phyloP scores from a whole-genome alignment of 1,140 invertebrate species.

The Drosophila lini region DNA sequence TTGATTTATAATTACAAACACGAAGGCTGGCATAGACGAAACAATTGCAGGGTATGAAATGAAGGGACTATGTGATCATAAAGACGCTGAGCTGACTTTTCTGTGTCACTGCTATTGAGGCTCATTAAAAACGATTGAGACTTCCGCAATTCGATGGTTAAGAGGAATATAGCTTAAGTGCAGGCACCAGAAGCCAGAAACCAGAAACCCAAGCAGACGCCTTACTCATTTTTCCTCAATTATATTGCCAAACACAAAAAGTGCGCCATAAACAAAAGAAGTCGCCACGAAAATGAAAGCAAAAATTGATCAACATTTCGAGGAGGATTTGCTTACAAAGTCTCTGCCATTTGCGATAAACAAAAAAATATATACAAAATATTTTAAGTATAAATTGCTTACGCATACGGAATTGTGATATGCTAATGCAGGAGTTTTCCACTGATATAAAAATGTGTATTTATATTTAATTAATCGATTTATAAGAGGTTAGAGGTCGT shows the following conservation, averaged over 20 bases:
- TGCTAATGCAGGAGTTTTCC: slow-evolving; percentile 65
- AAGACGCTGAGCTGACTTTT: slow-evolving; percentile 15
- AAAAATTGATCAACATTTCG: slow-evolving; percentile 23
- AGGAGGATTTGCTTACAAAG: slow-evolving; percentile 70
- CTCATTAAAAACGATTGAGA: slow-evolving; percentile 77
- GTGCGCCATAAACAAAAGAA: slow-evolving; percentile 22
- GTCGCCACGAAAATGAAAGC: background rate
- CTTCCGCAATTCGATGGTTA: slow-evolving; percentile 53
- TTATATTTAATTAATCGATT: slow-evolving; percentile 47
- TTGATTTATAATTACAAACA: background rate
- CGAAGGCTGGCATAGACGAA: background rate
- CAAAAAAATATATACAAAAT: slow-evolving; percentile 35
- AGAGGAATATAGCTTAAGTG: background rate
- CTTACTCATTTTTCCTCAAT: slow-evolving; percentile 27
- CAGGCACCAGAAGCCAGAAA: background rate
- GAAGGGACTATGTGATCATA: background rate
- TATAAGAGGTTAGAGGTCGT: slow-evolving; percentile 48
- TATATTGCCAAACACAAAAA: slow-evolving; percentile 25
- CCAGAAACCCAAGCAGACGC: slow-evolving; percentile 1
- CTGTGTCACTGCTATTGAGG: slow-evolving; percentile 24
- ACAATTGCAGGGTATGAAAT: background rate
- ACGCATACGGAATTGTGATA: slow-evolving; percentile 44
- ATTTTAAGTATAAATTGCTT: slow-evolving; percentile 28
- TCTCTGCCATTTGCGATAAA: slow-evolving; percentile 53
- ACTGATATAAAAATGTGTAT: slow-evolving; percentile 11